Evolutionary conservation across 2,797 vertebrate genomes (phyloP), one percentile per base, ranked within the genome.

Genomic region (Chanos chanos): DNA sequence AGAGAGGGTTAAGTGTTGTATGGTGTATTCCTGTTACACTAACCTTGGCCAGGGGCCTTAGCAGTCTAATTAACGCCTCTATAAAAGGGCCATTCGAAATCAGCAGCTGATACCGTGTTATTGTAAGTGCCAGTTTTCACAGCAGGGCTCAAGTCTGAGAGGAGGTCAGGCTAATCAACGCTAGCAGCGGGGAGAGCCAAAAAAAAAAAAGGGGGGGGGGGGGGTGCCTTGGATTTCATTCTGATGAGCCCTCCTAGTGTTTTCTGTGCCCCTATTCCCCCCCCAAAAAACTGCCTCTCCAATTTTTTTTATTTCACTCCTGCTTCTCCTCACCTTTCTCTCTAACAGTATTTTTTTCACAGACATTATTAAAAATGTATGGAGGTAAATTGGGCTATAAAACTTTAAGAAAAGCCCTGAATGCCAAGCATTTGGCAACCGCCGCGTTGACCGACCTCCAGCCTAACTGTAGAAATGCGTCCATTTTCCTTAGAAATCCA

Each of bases 41-140:
- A n/a, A n/a, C n/a, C n/a, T n/a, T n/a, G n/a, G n/a, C n/a, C n/a
- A n/a, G n/a, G n/a, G n/a, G n/a, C n/a, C n/a, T n/a, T n/a, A 57
- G 51, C 12, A 68, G 74, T 71, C 4, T 44, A 64, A 76, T 73
- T 79, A 82, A 71, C 74, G 75, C 69, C 63, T 41, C 77, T 80
- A 71, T 66, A 85, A 83, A 86, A 80, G 77, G 53, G 9, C 66
- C 52, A 72, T 78, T 83, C 78, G 74, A 74, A 70, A 68, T 65
- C 2, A 41, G 53, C 57, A 78, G 73, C 61, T 9, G 69, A n/a
- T 55, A 56, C 53, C 76, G 64, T 41, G 4, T 18, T 30, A 5
- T 27, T 10, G 7, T 2, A 5, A 24, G 44, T 9, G 15, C 15
- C 12, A 9, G 1, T 7, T 28, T 51, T 61, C 13, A 34, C 2